Evolutionary conservation across 2,888 invertebrate genomes (phyloP), one percentile per base, ranked within the genome.

Genomic region (Horisme vitalbata): DNA sequence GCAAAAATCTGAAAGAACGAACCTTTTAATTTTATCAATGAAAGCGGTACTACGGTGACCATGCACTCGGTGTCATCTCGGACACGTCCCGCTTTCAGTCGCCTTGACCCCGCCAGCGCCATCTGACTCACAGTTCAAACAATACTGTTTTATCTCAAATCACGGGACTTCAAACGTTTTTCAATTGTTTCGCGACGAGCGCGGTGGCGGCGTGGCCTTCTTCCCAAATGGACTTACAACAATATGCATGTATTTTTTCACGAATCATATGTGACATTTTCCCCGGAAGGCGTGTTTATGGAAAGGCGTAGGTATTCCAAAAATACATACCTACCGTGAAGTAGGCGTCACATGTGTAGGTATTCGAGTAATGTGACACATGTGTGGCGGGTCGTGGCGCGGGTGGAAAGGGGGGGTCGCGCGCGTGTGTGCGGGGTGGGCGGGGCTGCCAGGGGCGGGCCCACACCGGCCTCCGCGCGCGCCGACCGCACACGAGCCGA

Each of bases 321-420:
- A 81, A 80, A 79, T 79, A 82, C 65, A 79, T 85, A 80, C 60
- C 59, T 85, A 80, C 60, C 59, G 75, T 71, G 75, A 62, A 79
- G 85, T 75, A 83, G 85, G 87, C 84, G 87, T 86, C 83, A 83
- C 83, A 78, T 82, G 69, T 83, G 81, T 82, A 77, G 79, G 83
- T 83, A 83, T 76, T 63, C 64, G 49, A 61, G 71, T 69, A 69
- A 79, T 79, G 85, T 81, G 84, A 77, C 83, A 80, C 75, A 75
- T 77, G 79, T 78, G 76, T 66, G 64, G 52, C 44, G 57, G 61
- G 70, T 55, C 61, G 65, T 60, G 13, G 61, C 63, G 71, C 59
- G 66, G 59, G 68, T 59, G 62, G 63, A 62, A 55, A 52, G 34
- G 37, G 63, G 60, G 48, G 58, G 49, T 62, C 61, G 64, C 61